These are phyloP conservation scores for Neotoxoptera formosana DNA, from an alignment of 1,140 invertebrate genomes.

Conservation along the genomic window DNA sequence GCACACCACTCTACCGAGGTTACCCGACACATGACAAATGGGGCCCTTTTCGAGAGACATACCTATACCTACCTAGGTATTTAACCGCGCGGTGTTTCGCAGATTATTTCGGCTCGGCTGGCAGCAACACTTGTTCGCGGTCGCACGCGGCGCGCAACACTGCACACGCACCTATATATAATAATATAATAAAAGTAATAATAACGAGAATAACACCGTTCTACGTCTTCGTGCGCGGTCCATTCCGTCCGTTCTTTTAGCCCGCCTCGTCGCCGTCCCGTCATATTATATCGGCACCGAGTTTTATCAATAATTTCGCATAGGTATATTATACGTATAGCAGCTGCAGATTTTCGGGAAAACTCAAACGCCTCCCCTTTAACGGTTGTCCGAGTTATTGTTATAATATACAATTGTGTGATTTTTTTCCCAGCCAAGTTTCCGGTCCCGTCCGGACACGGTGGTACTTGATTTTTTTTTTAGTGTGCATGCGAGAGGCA, in stretches of 20 bases:
- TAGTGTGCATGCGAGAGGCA: too few species aligned
- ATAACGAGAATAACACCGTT: background rate
- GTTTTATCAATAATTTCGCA: background rate
- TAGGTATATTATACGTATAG: too few species aligned
- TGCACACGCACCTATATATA: background rate
- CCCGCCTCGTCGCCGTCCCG: too few species aligned
- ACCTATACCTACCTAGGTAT: too few species aligned
- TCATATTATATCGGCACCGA: background rate
- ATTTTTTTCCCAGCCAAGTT: too few species aligned
- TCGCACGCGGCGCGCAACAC: conserved; percentile 17
- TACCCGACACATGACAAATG: conserved; percentile 54
- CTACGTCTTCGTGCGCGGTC: background rate
- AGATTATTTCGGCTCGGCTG: conserved; percentile 40
- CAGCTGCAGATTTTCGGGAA: background rate
- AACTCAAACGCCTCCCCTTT: background rate
- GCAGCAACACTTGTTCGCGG: conserved; percentile 51
- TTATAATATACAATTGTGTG: too few species aligned
- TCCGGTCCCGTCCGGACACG: too few species aligned
- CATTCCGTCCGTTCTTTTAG: background rate
- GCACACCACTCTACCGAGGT: background rate
- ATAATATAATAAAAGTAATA: background rate
- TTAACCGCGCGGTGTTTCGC: conserved; percentile 21
- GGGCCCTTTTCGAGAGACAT: background rate
- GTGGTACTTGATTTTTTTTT: too few species aligned
- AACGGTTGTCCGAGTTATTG: background rate